A percentile compares a stretch with the other conserved stretches of the same genome.
Conservation (phyloP, 2,888 invertebrate genomes). For the Molanna angustata region DNA sequence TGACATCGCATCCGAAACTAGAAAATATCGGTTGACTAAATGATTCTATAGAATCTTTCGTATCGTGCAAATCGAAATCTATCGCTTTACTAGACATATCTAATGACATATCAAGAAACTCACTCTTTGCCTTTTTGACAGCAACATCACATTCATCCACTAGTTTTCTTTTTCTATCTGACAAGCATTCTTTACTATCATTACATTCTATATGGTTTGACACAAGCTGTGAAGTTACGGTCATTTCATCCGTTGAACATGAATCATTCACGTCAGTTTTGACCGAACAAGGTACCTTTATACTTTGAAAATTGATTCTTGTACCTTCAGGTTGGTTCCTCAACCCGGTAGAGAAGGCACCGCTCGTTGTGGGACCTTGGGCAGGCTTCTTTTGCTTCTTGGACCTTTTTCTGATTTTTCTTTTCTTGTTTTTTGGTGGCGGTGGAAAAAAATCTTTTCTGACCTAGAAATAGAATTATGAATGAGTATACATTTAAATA, state of each 20-base stretch:
- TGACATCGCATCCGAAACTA: slow-evolving; percentile 13
- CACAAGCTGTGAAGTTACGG: too few species aligned
- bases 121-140: slow-evolving; percentile 10
- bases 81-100: slow-evolving; percentile 11
- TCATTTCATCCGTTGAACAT: too few species aligned
- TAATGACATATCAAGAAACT: slow-evolving; percentile 16
- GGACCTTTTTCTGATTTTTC: slow-evolving; percentile 28
- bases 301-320: slow-evolving; percentile 26
- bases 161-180: slow-evolving; percentile 12
- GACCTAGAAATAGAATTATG: slow-evolving; percentile 54
- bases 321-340: slow-evolving; percentile 12
- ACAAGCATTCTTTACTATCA: neutral
- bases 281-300: slow-evolving; percentile 11
- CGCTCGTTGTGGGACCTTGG: slow-evolving; percentile 1
- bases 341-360: slow-evolving; percentile 1
- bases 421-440: slow-evolving; percentile 51
- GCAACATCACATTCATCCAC: slow-evolving; percentile 12
- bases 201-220: too few species aligned
- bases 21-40: slow-evolving; percentile 30
- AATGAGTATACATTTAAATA: too few species aligned
- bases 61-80: slow-evolving; percentile 17
- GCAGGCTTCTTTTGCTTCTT: slow-evolving; percentile 17
- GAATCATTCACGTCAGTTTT: neutral
- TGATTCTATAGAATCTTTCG: slow-evolving; percentile 35
- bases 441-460: slow-evolving; percentile 68